A percentile compares a stretch with the other conserved stretches of the same genome.
phyloP scores from a whole-genome alignment of 2,797 vertebrate species.

The Falco peregrinus region DNA sequence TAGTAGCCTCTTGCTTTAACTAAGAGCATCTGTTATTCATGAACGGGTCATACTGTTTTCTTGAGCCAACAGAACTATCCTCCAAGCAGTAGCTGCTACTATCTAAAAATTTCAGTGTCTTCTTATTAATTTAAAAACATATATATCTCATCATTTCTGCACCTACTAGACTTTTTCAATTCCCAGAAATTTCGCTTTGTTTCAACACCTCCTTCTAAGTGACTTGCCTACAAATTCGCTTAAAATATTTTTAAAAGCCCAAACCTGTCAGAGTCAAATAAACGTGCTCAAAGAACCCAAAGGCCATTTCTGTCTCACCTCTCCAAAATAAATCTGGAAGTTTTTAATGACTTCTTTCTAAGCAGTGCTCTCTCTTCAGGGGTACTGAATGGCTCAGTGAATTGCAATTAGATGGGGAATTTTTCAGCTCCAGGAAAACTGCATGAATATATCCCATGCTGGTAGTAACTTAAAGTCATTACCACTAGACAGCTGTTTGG shows the following conservation, averaged over 20 bases:
- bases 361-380: constrained; percentile 12
- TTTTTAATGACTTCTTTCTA: constrained; percentile 41
- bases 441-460: constrained; percentile 36
- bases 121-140: constrained; percentile 46
- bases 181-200: constrained; percentile 18
- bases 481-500: constrained; percentile 53
- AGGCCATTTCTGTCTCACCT: neutral
- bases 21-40: constrained; percentile 13
- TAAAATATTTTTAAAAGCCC: neutral
- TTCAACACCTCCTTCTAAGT: constrained; percentile 10
- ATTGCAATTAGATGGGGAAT: constrained; percentile 47
- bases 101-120: constrained; percentile 20
- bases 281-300: neutral
- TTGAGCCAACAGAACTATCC: constrained; percentile 36
- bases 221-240: constrained; percentile 30
- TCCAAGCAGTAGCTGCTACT: constrained; percentile 30
- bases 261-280: constrained; percentile 3
- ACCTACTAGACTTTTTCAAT: constrained; percentile 8
- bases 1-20: constrained; percentile 2
- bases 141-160: neutral
- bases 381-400: constrained; percentile 46
- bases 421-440: constrained; percentile 44
- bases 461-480: constrained; percentile 59
- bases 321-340: constrained; percentile 29
- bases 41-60: constrained; percentile 16